Base-by-base conservation (phyloP, 2,888 invertebrate genomes). In the Aleiodes testaceus region DNA sequence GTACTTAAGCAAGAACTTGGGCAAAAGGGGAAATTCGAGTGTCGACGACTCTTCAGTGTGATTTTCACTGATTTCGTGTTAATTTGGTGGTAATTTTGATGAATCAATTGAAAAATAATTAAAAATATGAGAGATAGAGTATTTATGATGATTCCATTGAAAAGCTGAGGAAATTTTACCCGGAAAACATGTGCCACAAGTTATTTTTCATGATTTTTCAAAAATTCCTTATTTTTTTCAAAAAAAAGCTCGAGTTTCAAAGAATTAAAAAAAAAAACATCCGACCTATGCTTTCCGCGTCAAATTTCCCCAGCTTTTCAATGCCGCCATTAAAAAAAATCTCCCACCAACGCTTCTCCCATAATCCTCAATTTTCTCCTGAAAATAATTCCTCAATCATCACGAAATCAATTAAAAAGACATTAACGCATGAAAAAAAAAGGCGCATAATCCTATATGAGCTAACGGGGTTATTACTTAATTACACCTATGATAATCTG, bases 401-500 rank as follows among this genome's bases (percentile, higher is more conserved):
- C 9, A 45, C 49, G 5, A 14, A 49, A 7, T 49, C 18, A 50
- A 49, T 16, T 49, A 14, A 49, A 49, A n/a, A 6, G 36, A 36
- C 2, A 49, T 49, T 16, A 49, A 16, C 1, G 49, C 14, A 49
- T 49, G 5, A 49, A 49, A 49, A 4, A 9, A 9, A 9, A 53
- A 30, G 26, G 26, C 11, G 30, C 53, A 53, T 59, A 68, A 68
- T 68, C 59, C 67, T 26, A 69, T 63, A 69, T 61, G 20, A 26
- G 22, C 22, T 69, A 69, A 69, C 52, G 26, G 45, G 74, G 67
- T 72, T 74, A 74, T 74, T 72, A 70, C 67, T 72, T 72, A 72
- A 74, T 74, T 72, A 74, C 72, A 72, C 74, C 70, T 72, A 72
- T 69, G 74, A 74, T 74, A 74, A 74, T 74, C 74, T 70, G 70